Base-by-base conservation (phyloP, 2,113 vertebrate genomes). In the Marcusenius ussheri region DNA sequence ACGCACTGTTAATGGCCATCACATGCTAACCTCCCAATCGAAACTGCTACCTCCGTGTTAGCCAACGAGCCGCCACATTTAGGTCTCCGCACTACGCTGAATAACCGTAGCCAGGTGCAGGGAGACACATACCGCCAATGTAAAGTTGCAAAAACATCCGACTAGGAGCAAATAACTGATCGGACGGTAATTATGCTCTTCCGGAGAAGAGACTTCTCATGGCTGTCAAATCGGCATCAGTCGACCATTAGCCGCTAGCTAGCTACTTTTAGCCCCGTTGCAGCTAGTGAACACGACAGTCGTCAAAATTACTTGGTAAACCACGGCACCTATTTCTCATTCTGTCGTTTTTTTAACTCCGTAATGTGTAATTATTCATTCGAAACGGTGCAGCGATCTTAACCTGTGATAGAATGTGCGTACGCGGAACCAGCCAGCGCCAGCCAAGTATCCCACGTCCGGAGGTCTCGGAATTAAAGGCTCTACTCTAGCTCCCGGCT, bases 401-500 rank as follows among this genome's bases (percentile, higher is more conserved):
- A 53, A 87, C 85, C 85, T 47, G 89, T 35, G 51, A 13, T 58
- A 83, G 45, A 46, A 58, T 17, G 8, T 6, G 27, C 53, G 10
- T 21, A 31, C 10, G 56, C 45, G 27, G 27, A 87, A 39, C 56
- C 84, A 8, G 17, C 1, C 27, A 35, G 47, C 49, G 15, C 49
- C 27, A 19, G 27, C 85, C 31, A 42, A 80, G 62, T 70, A 83
- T 45, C 19, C 35, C 84, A 13, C 27, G 31, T 53, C 27, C 50
- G 50, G 47, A 31, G 85, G 9, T 89, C 74, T 70, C 83, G 24
- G 53, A 0, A 83, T 51, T 46, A 56, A 39, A 46, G 35, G 46
- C 83, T 35, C 39, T 35, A 87, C 58, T 90, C 83, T 15, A 90
- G 84, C 89, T 15, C 83, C 83, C 46, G 89, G 89, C 56, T 90